A percentile compares a stretch with the other conserved stretches of the same genome.
Conservation (phyloP, 2,797 vertebrate genomes). For the Pelodytes ibericus region DNA sequence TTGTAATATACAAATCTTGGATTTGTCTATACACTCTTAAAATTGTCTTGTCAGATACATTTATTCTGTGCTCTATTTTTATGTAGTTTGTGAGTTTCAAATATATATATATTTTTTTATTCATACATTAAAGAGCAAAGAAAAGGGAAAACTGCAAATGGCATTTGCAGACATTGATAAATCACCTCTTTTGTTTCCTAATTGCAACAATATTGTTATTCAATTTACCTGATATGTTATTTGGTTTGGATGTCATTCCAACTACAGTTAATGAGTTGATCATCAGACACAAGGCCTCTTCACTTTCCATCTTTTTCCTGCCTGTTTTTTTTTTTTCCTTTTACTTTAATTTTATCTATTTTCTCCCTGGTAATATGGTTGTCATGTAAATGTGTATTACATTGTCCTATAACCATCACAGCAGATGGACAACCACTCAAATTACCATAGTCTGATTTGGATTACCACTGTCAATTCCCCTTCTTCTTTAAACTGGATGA, state of each 20-base stretch:
- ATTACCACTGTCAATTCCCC: not conserved
- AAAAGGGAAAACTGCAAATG: conserved; percentile 47
- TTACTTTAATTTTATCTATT: conserved; percentile 36
- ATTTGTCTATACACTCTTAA: conserved; percentile 26
- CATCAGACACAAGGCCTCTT: conserved; percentile 39
- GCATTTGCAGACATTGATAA: conserved; percentile 54
- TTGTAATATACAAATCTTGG: conserved; percentile 39
- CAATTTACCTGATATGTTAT: conserved; percentile 48
- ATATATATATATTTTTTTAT: conserved; percentile 49
- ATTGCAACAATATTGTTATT: conserved; percentile 57
- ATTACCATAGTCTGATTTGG: not conserved
- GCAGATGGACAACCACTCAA: conserved; percentile 1
- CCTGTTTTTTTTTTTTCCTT: conserved; percentile 21
- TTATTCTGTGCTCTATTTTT: conserved; percentile 34
- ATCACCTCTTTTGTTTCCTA: conserved; percentile 48
- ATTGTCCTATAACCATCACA: not conserved
- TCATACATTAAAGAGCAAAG: conserved; percentile 44
- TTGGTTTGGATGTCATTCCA: conserved; percentile 38
- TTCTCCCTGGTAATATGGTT: conserved; percentile 19
- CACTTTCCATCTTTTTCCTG: conserved; percentile 31
- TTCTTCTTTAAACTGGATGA: not conserved
- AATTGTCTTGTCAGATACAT: conserved; percentile 45
- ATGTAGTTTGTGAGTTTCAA: conserved; percentile 33
- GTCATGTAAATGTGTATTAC: conserved; percentile 19
- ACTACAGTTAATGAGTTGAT: conserved; percentile 48